Percentiles rank a stretch among this genome's conserved stretches.
Evolutionary conservation across 2,888 invertebrate species (phyloP).

Genomic region (Melipona beecheii): DNA sequence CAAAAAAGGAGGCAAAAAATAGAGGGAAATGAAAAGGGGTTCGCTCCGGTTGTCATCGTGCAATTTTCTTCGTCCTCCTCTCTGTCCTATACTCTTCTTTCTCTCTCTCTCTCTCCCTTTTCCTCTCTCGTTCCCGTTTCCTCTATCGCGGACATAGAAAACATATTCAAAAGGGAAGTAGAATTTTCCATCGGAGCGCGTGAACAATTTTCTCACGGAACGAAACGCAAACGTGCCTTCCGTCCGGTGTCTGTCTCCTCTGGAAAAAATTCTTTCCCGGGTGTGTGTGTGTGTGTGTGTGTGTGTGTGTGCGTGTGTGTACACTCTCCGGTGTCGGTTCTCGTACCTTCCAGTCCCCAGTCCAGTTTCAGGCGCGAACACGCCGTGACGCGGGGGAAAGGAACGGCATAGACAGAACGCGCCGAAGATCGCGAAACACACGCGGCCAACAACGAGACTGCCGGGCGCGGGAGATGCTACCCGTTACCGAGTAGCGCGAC

Average conservation of each 20-base stretch:
- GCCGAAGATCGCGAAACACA: slow-evolving; percentile 42
- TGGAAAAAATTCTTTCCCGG: slow-evolving; percentile 15
- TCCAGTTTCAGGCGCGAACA: slow-evolving; percentile 49
- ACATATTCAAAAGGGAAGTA: slow-evolving; percentile 12
- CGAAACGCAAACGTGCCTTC: background rate
- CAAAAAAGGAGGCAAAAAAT: background rate
- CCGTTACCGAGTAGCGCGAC: background rate
- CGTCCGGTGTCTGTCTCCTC: background rate
- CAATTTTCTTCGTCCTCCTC: slow-evolving; percentile 12
- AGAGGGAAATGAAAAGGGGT: slow-evolving; percentile 24
- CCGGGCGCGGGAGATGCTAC: slow-evolving; percentile 41
- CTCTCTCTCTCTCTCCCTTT: background rate
- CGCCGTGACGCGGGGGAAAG: slow-evolving; percentile 26
- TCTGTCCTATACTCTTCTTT: background rate
- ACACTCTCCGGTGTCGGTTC: background rate
- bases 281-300: background rate
- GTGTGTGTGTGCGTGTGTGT: background rate
- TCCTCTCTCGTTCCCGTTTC: background rate
- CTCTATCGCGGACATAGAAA: slow-evolving; percentile 1
- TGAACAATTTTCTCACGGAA: background rate
- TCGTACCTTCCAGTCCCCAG: slow-evolving; percentile 54
- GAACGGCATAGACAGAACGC: slow-evolving; percentile 13
- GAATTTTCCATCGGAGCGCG: slow-evolving; percentile 26
- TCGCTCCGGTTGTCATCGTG: slow-evolving; percentile 27
- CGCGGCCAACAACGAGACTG: slow-evolving; percentile 15